phyloP scores from a whole-genome alignment of 2,888 invertebrate genomes.

The Cheilosia scutellata region DNA sequence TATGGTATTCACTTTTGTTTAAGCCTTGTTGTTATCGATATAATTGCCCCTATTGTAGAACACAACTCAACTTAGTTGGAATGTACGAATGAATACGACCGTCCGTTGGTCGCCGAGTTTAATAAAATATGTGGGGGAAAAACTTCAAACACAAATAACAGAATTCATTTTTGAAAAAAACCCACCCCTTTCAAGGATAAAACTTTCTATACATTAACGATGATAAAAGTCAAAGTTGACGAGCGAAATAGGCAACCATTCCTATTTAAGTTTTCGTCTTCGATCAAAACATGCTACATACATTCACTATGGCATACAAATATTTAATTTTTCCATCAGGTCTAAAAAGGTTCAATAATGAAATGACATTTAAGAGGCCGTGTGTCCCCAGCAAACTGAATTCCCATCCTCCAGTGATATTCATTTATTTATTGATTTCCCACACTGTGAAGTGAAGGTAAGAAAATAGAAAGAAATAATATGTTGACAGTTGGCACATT shows the following conservation, averaged over 20 bases:
- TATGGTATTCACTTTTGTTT: too few relatives aligned
- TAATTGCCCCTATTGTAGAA: too few relatives aligned
- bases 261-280: neutral
- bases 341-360: neutral
- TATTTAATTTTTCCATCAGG: neutral
- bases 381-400: neutral
- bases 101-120: too few relatives aligned
- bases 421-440: constrained; percentile 26
- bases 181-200: neutral
- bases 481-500: constrained; percentile 32
- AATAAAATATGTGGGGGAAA: too few relatives aligned
- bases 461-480: constrained; percentile 17
- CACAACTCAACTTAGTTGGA: too few relatives aligned
- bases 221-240: constrained; percentile 5
- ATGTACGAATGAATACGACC: too few relatives aligned
- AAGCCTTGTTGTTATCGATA: too few relatives aligned
- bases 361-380: neutral
- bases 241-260: neutral
- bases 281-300: neutral
- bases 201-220: neutral
- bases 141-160: too few relatives aligned
- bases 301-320: too few relatives aligned
- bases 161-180: neutral
- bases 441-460: constrained; percentile 5
- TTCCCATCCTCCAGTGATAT: neutral